These are phyloP conservation scores for Apodemus agrarius DNA, from an alignment of 2,797 vertebrate genomes.

Conservation along the genomic window DNA sequence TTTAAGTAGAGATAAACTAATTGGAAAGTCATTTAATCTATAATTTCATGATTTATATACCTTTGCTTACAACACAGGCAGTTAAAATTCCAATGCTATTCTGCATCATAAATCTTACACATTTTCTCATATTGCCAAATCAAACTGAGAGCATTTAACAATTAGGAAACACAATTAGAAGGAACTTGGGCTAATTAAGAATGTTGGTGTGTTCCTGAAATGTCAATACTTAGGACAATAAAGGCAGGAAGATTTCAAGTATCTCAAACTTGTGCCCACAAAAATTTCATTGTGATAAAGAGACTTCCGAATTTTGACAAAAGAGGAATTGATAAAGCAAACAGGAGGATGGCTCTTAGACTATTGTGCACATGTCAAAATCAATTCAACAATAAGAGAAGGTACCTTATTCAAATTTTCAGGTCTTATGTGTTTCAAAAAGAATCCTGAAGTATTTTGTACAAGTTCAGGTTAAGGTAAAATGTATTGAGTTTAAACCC, in stretches of 20 bases:
- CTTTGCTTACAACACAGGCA: neutral
- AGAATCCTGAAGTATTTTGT: neutral
- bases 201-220: neutral
- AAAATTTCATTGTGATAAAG: neutral
- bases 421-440: neutral
- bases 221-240: neutral
- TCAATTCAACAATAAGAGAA: neutral
- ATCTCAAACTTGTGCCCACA: neutral
- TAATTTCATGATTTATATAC: neutral
- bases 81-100: neutral
- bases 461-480: neutral
- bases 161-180: neutral
- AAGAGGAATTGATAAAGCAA: neutral
- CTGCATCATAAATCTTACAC: neutral
- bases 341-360: neutral
- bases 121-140: neutral
- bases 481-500: neutral
- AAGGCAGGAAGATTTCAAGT: neutral
- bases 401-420: neutral
- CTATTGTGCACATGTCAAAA: neutral
- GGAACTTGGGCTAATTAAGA: neutral
- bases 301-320: neutral
- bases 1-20: conserved; percentile 27
- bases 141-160: neutral
- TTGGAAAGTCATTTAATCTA: conserved; percentile 12